These are phyloP conservation scores for Abscondita cerata DNA, from an alignment of 2,888 invertebrate genomes.

Conservation along the genomic window DNA sequence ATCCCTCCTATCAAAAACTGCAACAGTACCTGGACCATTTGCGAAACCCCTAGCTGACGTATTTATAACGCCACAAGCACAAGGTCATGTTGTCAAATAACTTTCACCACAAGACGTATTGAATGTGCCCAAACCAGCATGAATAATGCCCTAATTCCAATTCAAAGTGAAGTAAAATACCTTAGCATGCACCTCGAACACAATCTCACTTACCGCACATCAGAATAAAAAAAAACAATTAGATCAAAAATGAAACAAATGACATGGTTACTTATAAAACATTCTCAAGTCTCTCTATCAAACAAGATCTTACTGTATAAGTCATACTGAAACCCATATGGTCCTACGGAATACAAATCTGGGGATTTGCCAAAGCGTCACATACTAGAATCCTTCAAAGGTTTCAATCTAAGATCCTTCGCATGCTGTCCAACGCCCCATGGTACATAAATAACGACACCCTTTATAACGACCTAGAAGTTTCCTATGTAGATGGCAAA, in stretches of 20 bases:
- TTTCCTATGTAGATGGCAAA: slow-evolving; percentile 14
- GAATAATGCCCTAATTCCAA: slow-evolving; percentile 5
- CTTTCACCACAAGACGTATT: no score
- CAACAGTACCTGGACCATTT: background rate
- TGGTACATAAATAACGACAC: slow-evolving; percentile 23
- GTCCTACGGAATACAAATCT: slow-evolving; percentile 23
- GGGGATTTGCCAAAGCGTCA: slow-evolving; percentile 20
- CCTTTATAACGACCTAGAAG: slow-evolving; percentile 22
- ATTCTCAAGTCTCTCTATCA: no score
- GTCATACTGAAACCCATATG: slow-evolving; percentile 13
- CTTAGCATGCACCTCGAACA: background rate
- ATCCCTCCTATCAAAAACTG: background rate
- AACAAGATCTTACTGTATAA: slow-evolving; percentile 7
- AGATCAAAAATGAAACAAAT: background rate
- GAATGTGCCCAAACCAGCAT: background rate
- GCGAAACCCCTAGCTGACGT: background rate
- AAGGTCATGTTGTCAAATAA: background rate
- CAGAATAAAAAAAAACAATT: background rate
- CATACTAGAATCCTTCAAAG: slow-evolving; percentile 16
- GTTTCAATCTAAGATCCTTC: slow-evolving; percentile 19
- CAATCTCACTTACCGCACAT: background rate
- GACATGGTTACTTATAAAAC: background rate
- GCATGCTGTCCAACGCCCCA: background rate
- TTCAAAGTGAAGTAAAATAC: no score
- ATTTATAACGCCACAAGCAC: background rate